Evolutionary conservation across 2,888 invertebrate species (phyloP).

Genomic region (Ashinkailepas kermadecensis): DNA sequence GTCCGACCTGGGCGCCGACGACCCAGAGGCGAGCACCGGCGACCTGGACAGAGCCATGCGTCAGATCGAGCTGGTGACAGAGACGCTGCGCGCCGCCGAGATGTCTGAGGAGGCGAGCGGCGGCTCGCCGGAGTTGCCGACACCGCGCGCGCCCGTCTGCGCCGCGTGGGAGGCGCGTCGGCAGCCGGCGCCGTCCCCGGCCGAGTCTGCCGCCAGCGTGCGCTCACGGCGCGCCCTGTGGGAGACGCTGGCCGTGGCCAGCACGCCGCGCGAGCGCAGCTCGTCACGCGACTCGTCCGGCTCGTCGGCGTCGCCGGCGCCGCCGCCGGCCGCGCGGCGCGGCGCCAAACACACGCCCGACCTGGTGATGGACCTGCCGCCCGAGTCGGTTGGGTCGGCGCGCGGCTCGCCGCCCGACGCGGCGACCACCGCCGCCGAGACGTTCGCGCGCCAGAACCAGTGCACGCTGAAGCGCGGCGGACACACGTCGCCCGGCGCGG

Average conservation of each 20-base stretch:
- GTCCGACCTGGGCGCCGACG: neutral
- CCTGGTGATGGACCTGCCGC: conserved; percentile 74
- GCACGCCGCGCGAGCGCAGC: conserved; percentile 23
- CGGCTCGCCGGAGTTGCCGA: conserved; percentile 8
- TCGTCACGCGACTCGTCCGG: neutral
- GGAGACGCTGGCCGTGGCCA: conserved; percentile 29
- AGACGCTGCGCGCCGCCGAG: conserved; percentile 11
- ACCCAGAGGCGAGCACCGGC: neutral
- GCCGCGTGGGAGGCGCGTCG: neutral
- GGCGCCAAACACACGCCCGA: conserved; percentile 57
- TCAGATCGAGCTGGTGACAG: conserved; percentile 10
- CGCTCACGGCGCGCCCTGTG: conserved; percentile 35
- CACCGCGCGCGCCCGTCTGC: conserved; percentile 38
- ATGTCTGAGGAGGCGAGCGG: conserved; percentile 28
- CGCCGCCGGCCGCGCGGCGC: neutral
- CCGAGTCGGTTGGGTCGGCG: conserved; percentile 45
- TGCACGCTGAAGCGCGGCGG: neutral
- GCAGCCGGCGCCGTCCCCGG: neutral
- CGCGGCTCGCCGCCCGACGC: conserved; percentile 12
- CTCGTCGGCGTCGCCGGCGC: neutral
- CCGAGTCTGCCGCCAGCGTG: conserved; percentile 18
- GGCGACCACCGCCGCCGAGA: conserved; percentile 18
- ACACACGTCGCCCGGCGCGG: neutral
- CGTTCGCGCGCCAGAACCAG: conserved; percentile 20
- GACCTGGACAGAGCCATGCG: conserved; percentile 8